Evolutionary conservation across 2,113 vertebrate species (phyloP).

Genomic region (Taxidea taxus): DNA sequence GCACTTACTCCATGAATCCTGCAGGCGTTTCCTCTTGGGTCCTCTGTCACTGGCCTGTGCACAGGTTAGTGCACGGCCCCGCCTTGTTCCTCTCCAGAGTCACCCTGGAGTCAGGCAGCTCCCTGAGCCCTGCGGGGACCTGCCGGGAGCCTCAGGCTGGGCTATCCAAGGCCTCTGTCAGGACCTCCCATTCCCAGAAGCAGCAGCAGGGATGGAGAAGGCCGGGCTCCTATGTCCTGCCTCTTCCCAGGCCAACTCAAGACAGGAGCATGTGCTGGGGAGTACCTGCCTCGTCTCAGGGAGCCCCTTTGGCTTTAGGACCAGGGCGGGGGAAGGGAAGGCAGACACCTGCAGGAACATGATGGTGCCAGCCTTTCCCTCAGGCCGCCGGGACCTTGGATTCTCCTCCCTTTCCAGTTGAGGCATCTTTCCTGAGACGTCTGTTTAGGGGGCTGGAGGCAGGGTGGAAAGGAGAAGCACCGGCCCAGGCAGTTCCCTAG

Average conservation of each 20-base stretch:
- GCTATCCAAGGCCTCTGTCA: neutral
- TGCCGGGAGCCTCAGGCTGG: neutral
- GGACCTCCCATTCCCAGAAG: neutral
- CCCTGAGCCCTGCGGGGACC: neutral
- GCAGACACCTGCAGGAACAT: no score
- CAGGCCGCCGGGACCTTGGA: neutral
- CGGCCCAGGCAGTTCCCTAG: neutral
- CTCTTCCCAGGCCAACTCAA: neutral
- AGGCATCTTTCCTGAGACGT: neutral
- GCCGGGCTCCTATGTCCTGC: neutral
- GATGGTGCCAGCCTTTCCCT: accelerated
- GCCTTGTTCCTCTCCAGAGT: neutral
- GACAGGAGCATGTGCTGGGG: no score
- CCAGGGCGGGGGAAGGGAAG: neutral
- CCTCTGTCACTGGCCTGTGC: neutral
- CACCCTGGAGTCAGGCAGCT: neutral
- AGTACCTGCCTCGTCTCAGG: accelerated
- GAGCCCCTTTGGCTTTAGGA: neutral
- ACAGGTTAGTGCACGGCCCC: neutral
- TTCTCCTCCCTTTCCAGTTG: neutral
- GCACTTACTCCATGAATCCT: neutral
- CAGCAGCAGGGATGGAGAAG: neutral
- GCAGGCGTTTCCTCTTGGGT: neutral
- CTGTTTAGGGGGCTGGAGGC: neutral
- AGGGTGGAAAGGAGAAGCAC: neutral